phyloP scores from a whole-genome alignment of 2,888 invertebrate genomes.

The Stratiomys singularior region DNA sequence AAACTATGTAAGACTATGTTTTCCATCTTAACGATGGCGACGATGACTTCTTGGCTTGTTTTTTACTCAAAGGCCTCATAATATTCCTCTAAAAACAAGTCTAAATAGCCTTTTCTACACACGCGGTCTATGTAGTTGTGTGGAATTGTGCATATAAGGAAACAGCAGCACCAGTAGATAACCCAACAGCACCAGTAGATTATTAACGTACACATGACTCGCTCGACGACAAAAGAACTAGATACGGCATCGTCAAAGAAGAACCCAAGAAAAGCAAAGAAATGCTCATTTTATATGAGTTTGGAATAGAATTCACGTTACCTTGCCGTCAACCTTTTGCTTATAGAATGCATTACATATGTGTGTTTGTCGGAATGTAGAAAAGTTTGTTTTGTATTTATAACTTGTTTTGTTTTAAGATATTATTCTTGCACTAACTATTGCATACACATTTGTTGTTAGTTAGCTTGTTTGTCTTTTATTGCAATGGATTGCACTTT shows the following conservation, averaged over 20 bases:
- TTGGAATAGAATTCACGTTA: not conserved
- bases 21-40: not conserved
- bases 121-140: not conserved
- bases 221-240: not conserved
- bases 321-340: conserved; percentile 13
- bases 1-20: too few relatives aligned
- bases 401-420: not conserved
- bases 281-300: not conserved
- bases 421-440: not conserved
- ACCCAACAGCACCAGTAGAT: too few relatives aligned
- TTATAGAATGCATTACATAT: not conserved
- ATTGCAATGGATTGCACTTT: conserved; percentile 26
- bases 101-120: conserved; percentile 14
- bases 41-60: conserved; percentile 4
- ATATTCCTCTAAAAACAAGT: conserved; percentile 15
- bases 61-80: not conserved
- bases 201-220: too few relatives aligned
- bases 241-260: not conserved
- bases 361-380: not conserved
- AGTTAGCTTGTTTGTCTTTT: not conserved
- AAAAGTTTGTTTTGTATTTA: conserved; percentile 1
- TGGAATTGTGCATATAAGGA: not conserved
- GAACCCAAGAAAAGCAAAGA: not conserved
- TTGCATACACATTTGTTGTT: not conserved
- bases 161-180: not conserved